Percentiles rank a stretch among this genome's conserved stretches.
Conservation (phyloP, 1,140 invertebrate genomes). For the Brachionus calyciflorus region DNA sequence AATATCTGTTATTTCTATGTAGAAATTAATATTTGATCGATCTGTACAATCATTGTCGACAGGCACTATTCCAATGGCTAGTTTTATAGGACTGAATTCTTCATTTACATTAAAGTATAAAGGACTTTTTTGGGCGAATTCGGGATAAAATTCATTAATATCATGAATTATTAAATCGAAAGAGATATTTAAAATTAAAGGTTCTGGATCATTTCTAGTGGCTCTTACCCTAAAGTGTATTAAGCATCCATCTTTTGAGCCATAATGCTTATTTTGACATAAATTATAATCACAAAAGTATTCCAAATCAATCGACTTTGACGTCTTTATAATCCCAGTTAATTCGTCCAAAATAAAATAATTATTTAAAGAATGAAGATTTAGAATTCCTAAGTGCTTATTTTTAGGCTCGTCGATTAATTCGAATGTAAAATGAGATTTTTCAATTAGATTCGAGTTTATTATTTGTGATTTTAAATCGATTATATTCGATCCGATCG, state of each 20-base stretch:
- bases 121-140: constrained; percentile 1
- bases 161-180: constrained; percentile 38
- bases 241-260: not conserved
- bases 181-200: not conserved
- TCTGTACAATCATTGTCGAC: constrained; percentile 28
- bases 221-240: constrained; percentile 17
- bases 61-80: not conserved
- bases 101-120: constrained; percentile 20
- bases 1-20: not conserved
- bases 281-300: constrained; percentile 18
- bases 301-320: constrained; percentile 33
- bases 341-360: constrained; percentile 10
- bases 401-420: not conserved
- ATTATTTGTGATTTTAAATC: constrained; percentile 3
- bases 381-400: not conserved
- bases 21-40: not conserved
- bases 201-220: not conserved
- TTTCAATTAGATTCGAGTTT: not conserved
- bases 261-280: constrained; percentile 34
- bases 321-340: not conserved
- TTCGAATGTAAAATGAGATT: not conserved
- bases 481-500: not conserved
- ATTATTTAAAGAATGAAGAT: not conserved
- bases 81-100: constrained; percentile 21
- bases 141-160: constrained; percentile 30